phyloP scores from a whole-genome alignment of 2,888 invertebrate genomes.

The Lepas anatifera region DNA sequence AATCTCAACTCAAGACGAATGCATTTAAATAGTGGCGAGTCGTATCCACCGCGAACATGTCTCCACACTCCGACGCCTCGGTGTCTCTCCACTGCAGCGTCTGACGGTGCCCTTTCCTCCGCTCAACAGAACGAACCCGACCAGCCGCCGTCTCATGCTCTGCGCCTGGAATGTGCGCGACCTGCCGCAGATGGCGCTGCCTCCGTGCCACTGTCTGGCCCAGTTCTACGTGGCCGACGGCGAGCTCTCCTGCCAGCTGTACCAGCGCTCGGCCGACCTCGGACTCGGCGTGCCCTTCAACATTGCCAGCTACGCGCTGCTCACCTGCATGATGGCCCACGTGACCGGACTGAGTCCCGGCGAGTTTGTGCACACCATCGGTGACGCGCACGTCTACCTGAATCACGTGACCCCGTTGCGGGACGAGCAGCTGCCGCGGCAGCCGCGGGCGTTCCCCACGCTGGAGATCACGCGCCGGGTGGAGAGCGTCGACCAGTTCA shows the following conservation, averaged over 20 bases:
- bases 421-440: conserved; percentile 62
- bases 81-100: too few relatives aligned
- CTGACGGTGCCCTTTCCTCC: background rate
- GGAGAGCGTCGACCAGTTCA: conserved; percentile 71
- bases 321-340: conserved; percentile 93
- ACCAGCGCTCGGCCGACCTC: conserved; percentile 95
- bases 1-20: too few relatives aligned
- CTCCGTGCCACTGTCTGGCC: conserved; percentile 88
- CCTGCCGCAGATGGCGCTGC: conserved; percentile 80
- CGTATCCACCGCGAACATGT: too few relatives aligned
- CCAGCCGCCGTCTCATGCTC: conserved; percentile 81
- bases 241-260: conserved; percentile 70
- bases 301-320: conserved; percentile 87
- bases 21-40: too few relatives aligned
- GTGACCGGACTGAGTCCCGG: conserved; percentile 83
- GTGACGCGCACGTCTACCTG: conserved; percentile 87
- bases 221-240: conserved; percentile 83
- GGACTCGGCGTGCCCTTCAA: conserved; percentile 98
- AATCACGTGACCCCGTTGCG: conserved; percentile 77
- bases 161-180: conserved; percentile 91
- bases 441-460: conserved; percentile 69
- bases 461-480: conserved; percentile 62
- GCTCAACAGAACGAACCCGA: conserved; percentile 46
- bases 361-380: conserved; percentile 86
- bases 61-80: too few relatives aligned